Conservation (phyloP, 2,888 invertebrate genomes). For the Perizoma affinitatum region DNA sequence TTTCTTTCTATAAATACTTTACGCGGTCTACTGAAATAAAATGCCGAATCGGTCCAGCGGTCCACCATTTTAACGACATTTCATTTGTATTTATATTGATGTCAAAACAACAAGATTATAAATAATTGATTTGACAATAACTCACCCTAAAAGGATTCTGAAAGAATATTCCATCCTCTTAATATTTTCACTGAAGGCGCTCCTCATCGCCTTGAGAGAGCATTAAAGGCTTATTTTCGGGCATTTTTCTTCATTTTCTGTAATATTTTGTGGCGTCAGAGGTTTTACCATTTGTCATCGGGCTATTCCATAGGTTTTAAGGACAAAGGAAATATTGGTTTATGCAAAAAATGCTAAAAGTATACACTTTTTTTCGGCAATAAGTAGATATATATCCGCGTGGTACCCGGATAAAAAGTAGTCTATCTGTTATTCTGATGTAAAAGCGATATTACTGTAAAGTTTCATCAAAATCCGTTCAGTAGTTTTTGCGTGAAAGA, state of each 20-base stretch:
- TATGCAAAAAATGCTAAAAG: neutral
- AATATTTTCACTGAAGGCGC: slow-evolving; percentile 25
- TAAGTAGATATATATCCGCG: too few species aligned
- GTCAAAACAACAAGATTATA: neutral
- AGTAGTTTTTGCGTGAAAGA: too few species aligned
- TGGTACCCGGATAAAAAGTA: too few species aligned
- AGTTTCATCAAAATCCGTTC: too few species aligned
- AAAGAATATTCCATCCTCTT: slow-evolving; percentile 28
- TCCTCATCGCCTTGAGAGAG: slow-evolving; percentile 36
- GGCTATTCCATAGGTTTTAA: slow-evolving; percentile 43
- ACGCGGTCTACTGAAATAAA: too few species aligned
- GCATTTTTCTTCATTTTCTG: slow-evolving; percentile 60
- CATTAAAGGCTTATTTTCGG: slow-evolving; percentile 56
- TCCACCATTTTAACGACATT: too few species aligned
- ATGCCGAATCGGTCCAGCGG: too few species aligned
- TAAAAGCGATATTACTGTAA: too few species aligned
- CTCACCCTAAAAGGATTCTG: slow-evolving; percentile 26
- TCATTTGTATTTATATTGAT: too few species aligned
- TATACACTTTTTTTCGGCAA: too few species aligned
- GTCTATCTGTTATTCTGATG: too few species aligned
- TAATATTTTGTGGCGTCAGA: slow-evolving; percentile 58
- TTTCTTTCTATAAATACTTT: too few species aligned
- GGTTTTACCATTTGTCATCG: slow-evolving; percentile 59
- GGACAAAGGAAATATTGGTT: slow-evolving; percentile 26
- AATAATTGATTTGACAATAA: slow-evolving; percentile 14